These are phyloP conservation scores for Holothuria scabra DNA, from an alignment of 53 echinoderm and acorn worm genomes.

Conservation along the genomic window DNA sequence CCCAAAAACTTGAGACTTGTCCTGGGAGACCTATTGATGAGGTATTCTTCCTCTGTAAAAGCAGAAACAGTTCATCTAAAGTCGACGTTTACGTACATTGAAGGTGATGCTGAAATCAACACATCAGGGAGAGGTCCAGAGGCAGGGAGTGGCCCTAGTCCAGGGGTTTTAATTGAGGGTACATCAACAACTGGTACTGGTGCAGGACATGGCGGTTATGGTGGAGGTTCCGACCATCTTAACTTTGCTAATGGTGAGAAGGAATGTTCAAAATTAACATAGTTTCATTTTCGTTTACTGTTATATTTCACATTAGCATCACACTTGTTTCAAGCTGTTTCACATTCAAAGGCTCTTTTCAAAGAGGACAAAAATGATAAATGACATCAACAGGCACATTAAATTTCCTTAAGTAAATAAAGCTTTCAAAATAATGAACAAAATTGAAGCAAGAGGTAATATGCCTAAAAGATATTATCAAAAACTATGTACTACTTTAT, in stretches of 20 bases:
- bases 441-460: too few species aligned
- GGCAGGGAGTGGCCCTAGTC: slow-evolving; percentile 57
- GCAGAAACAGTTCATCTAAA: slow-evolving; percentile 71
- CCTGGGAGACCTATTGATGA: slow-evolving; percentile 64
- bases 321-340: too few species aligned
- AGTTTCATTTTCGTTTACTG: neutral
- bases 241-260: slow-evolving; percentile 71
- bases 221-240: slow-evolving; percentile 73
- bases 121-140: slow-evolving; percentile 72
- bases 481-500: too few species aligned
- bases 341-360: too few species aligned
- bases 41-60: slow-evolving; percentile 68
- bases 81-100: slow-evolving; percentile 70
- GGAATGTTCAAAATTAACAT: neutral
- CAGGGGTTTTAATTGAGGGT: slow-evolving; percentile 45
- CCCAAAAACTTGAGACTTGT: slow-evolving; percentile 73
- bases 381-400: too few species aligned
- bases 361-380: too few species aligned
- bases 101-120: slow-evolving; percentile 80
- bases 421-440: too few species aligned
- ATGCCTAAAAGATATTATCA: too few species aligned
- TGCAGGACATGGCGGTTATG: slow-evolving; percentile 89
- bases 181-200: slow-evolving; percentile 55
- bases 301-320: neutral
- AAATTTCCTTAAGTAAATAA: too few species aligned